phyloP scores from a whole-genome alignment of 2,113 vertebrate genomes.

The Psephotus haematonotus region DNA sequence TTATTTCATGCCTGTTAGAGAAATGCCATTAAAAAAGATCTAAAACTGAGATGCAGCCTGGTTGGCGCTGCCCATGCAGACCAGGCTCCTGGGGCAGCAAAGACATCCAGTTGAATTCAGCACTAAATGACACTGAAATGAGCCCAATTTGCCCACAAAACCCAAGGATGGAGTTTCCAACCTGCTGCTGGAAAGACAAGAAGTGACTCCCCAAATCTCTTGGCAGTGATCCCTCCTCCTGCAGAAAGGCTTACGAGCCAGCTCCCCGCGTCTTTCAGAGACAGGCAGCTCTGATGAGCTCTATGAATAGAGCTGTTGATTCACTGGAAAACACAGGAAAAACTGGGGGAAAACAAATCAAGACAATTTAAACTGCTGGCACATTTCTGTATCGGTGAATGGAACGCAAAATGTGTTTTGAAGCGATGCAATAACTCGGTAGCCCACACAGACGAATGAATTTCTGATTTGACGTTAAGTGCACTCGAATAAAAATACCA shows the following conservation, averaged over 20 bases:
- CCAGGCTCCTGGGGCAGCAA: background rate
- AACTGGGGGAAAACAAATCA: background rate
- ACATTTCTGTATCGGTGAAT: background rate
- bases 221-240: background rate
- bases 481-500: background rate
- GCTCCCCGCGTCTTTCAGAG: rapidly evolving
- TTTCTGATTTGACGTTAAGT: background rate
- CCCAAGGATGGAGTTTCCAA: background rate
- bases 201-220: background rate
- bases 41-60: background rate
- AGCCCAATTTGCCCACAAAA: background rate
- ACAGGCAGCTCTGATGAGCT: background rate
- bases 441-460: background rate
- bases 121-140: background rate
- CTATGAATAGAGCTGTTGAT: slow-evolving; percentile 3
- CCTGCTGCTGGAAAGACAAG: background rate
- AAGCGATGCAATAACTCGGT: background rate
- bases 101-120: background rate
- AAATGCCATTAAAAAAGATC: background rate
- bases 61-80: background rate
- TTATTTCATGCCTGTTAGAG: background rate
- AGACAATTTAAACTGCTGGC: background rate
- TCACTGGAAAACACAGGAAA: background rate
- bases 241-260: background rate
- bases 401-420: background rate